Percentiles rank a stretch among this genome's conserved stretches.
Conservation (phyloP, 2,888 invertebrate genomes). For the Cephonodes hylas region DNA sequence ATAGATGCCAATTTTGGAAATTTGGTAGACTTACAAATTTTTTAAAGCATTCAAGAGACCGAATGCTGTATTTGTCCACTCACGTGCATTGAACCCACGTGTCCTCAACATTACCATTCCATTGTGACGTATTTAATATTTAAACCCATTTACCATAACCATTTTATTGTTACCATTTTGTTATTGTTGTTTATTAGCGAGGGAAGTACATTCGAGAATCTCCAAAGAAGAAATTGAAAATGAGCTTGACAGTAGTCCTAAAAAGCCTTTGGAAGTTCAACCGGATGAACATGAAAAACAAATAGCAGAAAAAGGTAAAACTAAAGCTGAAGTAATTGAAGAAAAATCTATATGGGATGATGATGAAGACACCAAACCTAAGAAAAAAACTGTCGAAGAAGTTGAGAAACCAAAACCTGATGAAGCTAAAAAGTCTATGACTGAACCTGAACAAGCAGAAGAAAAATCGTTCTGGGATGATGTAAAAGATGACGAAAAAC, state of each 20-base stretch:
- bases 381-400: constrained; percentile 43
- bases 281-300: constrained; percentile 33
- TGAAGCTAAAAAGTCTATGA: constrained; percentile 40
- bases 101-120: constrained; percentile 39
- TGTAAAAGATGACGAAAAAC: constrained; percentile 39
- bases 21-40: constrained; percentile 44
- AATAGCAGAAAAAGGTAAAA: constrained; percentile 46
- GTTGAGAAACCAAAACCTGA: constrained; percentile 34
- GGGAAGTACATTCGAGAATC: constrained; percentile 75
- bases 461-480: constrained; percentile 57
- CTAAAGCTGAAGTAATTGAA: constrained; percentile 42
- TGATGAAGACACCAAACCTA: constrained; percentile 46
- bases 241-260: constrained; percentile 58
- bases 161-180: constrained; percentile 49
- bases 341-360: constrained; percentile 62
- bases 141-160: constrained; percentile 34
- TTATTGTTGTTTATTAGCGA: constrained; percentile 69
- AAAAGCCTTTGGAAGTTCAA: constrained; percentile 49
- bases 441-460: constrained; percentile 49
- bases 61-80: constrained; percentile 62
- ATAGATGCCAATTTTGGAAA: constrained; percentile 55
- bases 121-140: constrained; percentile 61
- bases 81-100: constrained; percentile 31
- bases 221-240: constrained; percentile 74
- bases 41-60: constrained; percentile 68